phyloP scores from a whole-genome alignment of 2,113 vertebrate genomes.

The Chauna torquata region DNA sequence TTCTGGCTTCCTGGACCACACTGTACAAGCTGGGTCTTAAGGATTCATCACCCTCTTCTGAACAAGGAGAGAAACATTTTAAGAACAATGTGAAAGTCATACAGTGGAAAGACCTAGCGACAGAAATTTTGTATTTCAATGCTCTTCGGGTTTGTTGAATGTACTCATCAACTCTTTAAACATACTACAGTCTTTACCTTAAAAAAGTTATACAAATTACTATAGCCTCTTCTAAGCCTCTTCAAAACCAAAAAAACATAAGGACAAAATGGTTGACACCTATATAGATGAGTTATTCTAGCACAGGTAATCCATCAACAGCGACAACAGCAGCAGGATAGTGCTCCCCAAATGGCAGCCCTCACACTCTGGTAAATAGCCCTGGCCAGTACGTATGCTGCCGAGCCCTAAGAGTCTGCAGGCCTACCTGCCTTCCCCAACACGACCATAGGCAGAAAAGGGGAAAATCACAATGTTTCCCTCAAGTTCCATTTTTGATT shows the following conservation, averaged over 20 bases:
- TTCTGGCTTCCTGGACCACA: not conserved
- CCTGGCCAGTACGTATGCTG: not conserved
- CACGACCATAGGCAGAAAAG: not conserved
- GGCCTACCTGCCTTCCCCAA: not conserved
- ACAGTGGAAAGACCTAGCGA: not conserved
- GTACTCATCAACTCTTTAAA: not conserved
- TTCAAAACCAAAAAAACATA: not conserved
- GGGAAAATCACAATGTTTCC: not conserved
- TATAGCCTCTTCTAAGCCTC: not conserved
- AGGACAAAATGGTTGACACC: not conserved
- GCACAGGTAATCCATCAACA: not conserved
- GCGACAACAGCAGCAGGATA: not conserved
- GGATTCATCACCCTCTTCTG: not conserved
- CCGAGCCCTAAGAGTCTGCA: rapidly evolving
- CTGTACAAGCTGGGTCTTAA: not conserved
- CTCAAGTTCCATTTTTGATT: not conserved
- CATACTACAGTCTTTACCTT: not conserved
- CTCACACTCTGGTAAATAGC: not conserved
- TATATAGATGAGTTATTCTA: not conserved
- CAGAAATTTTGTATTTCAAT: not conserved
- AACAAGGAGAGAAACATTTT: not conserved
- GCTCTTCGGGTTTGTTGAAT: not conserved
- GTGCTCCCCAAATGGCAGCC: not conserved
- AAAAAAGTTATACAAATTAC: not conserved
- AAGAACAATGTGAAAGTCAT: not conserved